Conservation (phyloP, 2,113 vertebrate genomes). For the Anoura caudifer region DNA sequence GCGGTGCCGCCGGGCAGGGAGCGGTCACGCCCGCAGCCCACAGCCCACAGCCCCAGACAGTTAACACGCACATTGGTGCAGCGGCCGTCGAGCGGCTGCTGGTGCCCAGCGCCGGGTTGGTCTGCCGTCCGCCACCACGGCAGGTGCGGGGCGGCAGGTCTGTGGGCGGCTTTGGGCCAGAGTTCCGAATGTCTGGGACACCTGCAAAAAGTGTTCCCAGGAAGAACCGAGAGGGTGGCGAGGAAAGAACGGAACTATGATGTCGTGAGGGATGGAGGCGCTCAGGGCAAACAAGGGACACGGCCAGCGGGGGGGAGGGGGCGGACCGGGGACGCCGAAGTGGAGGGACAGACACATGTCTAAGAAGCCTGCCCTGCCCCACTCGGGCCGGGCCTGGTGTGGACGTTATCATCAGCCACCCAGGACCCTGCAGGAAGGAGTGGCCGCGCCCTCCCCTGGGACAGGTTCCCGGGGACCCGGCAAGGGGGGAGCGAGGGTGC, state of each 20-base stretch:
- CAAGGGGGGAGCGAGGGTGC: neutral
- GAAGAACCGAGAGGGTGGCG: neutral
- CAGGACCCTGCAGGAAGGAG: neutral
- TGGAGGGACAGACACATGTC: neutral
- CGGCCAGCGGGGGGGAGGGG: too few relatives aligned
- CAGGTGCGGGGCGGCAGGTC: neutral
- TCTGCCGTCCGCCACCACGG: fast-evolving
- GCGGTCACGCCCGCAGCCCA: neutral
- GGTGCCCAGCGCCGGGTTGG: neutral
- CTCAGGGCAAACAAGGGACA: neutral
- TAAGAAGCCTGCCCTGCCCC: fast-evolving
- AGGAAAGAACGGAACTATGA: neutral
- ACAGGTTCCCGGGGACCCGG: fast-evolving
- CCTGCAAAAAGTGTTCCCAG: neutral
- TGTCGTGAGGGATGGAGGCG: fast-evolving
- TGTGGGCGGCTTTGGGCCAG: neutral
- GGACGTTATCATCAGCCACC: fast-evolving
- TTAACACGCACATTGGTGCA: fast-evolving
- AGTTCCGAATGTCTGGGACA: neutral
- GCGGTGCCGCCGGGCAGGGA: neutral
- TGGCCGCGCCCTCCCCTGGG: fast-evolving
- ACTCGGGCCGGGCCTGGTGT: neutral
- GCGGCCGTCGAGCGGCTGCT: fast-evolving
- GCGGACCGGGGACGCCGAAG: neutral
- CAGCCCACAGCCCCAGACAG: fast-evolving